A percentile compares a stretch with the other conserved stretches of the same genome.
Conservation (phyloP, 2,888 invertebrate genomes). For the Drosophila nr. perissopoda region DNA sequence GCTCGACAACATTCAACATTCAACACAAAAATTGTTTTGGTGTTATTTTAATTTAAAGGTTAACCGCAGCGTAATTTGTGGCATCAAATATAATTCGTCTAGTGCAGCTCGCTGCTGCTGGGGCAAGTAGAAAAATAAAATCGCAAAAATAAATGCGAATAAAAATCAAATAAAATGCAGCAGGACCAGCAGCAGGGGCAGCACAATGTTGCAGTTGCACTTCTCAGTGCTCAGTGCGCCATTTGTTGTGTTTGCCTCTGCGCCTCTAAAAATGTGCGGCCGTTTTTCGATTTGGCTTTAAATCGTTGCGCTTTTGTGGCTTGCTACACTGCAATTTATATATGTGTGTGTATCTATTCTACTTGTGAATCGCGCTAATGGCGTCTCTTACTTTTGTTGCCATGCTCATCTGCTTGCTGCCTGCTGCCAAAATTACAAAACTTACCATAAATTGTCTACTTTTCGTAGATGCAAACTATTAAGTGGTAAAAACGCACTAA, state of each 20-base stretch:
- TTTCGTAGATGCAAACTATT: background rate
- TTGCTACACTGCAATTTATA: conserved; percentile 18
- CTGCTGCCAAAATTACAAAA: conserved; percentile 2
- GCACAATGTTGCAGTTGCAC: conserved; percentile 20
- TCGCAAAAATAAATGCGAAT: conserved; percentile 28
- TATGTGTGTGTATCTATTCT: background rate
- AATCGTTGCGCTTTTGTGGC: conserved; percentile 43
- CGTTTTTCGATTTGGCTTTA: conserved; percentile 53
- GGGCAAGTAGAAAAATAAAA: conserved; percentile 23
- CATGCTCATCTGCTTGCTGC: background rate
- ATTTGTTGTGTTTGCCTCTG: conserved; percentile 41
- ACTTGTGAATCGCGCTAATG: conserved; percentile 6
- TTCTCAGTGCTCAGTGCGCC: conserved; percentile 34
- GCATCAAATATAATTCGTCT: conserved; percentile 82
- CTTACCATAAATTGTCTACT: background rate
- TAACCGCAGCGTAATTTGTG: conserved; percentile 82
- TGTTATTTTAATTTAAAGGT: conserved; percentile 83
- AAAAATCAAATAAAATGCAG: conserved; percentile 42
- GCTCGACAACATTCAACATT: conserved; percentile 59
- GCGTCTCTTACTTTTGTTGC: background rate
- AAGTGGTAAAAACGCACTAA: background rate
- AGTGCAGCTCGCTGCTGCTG: conserved; percentile 38
- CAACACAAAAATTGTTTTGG: conserved; percentile 77
- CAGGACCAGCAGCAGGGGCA: background rate
- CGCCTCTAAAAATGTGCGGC: conserved; percentile 44